These are phyloP conservation scores for Drosophila lacertosa DNA, from an alignment of 1,140 invertebrate genomes.

Conservation along the genomic window DNA sequence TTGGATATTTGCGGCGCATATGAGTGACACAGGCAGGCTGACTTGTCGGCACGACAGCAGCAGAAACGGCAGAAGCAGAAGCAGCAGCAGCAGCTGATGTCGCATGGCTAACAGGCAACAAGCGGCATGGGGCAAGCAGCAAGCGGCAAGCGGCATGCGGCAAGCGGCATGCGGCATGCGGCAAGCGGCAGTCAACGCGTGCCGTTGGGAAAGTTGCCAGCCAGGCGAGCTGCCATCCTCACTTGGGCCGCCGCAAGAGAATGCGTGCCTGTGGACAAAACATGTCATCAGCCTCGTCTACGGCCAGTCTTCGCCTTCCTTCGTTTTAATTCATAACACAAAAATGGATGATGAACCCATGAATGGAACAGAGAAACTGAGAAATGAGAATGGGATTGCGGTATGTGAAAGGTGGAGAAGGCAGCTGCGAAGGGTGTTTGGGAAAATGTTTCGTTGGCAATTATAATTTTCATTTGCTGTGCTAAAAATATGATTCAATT, in stretches of 20 bases:
- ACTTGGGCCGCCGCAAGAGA: constrained; percentile 64
- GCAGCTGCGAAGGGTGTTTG: constrained; percentile 16
- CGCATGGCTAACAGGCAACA: constrained; percentile 4
- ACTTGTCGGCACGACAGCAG: constrained; percentile 63
- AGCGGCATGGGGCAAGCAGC: not conserved
- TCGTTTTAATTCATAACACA: constrained; percentile 55
- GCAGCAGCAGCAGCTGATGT: constrained; percentile 26
- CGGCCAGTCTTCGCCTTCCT: constrained; percentile 42
- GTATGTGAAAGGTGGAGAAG: not conserved
- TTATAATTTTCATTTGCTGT: constrained; percentile 77
- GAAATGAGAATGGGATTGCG: constrained; percentile 32
- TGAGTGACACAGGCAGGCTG: constrained; percentile 75
- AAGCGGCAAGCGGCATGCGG: not conserved
- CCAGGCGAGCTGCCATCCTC: constrained; percentile 32
- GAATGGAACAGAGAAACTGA: constrained; percentile 57
- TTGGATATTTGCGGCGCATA: constrained; percentile 79
- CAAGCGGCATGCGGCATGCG: constrained; percentile 15
- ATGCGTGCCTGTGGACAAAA: constrained; percentile 82
- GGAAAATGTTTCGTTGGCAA: constrained; percentile 67
- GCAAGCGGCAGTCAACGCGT: constrained; percentile 52
- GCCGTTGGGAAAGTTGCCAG: constrained; percentile 79
- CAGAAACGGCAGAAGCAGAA: constrained; percentile 14
- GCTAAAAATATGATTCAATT: constrained; percentile 81
- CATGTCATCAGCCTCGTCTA: constrained; percentile 78
- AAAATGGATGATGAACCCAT: constrained; percentile 62